Evolutionary conservation across 2,797 vertebrate genomes (phyloP).

Genomic region (Anas bahamensis): DNA sequence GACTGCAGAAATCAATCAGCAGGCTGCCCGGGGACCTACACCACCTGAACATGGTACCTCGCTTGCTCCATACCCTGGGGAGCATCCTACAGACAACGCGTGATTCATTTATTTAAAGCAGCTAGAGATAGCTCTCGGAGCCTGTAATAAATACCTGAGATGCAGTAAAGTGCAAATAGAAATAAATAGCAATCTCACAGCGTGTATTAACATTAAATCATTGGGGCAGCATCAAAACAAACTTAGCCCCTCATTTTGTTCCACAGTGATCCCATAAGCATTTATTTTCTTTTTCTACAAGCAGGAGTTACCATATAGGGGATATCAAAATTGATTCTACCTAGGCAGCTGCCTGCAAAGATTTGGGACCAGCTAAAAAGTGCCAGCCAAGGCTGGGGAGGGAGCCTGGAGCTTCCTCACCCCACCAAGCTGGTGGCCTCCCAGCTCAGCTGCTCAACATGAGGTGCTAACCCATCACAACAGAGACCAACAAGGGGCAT

Average conservation of each 20-base stretch:
- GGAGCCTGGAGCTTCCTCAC: background rate
- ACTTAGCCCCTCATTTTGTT: background rate
- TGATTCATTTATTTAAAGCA: slow-evolving; percentile 41
- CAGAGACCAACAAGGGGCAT: background rate
- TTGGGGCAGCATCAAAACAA: background rate
- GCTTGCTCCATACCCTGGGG: background rate
- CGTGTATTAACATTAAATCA: background rate
- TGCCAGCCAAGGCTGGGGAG: background rate
- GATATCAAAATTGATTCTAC: background rate
- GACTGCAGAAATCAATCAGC: slow-evolving; percentile 26
- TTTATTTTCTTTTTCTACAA: background rate
- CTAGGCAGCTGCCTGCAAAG: background rate
- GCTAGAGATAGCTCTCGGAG: background rate
- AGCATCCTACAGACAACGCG: background rate
- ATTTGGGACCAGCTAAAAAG: background rate
- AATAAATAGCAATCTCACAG: background rate
- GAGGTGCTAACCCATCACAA: too few species aligned
- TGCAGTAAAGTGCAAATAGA: background rate
- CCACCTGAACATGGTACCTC: background rate
- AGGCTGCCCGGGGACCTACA: background rate
- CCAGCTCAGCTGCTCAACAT: background rate
- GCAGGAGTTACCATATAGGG: background rate
- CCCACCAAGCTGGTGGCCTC: too few species aligned
- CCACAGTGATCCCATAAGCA: background rate
- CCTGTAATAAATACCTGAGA: background rate